Percentiles rank a stretch among this genome's conserved stretches.
Evolutionary conservation across 2,888 invertebrate species (phyloP).

Genomic region (Amphipyra tragopoginis): DNA sequence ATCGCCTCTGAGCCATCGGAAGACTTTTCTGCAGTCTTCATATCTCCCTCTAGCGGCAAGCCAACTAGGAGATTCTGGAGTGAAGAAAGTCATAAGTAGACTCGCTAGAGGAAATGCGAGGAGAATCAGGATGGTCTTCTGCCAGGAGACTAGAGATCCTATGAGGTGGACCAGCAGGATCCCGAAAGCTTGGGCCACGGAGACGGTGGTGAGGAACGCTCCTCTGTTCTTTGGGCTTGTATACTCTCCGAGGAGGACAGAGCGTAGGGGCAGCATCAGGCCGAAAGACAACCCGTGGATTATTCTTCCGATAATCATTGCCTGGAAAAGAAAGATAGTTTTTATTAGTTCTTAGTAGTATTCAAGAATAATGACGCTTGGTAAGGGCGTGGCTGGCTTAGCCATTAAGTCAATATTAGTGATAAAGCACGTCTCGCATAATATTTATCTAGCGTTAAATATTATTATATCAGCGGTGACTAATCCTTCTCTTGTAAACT

Average conservation of each 20-base stretch:
- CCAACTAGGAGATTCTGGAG: conserved; percentile 92
- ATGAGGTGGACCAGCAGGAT: conserved; percentile 90
- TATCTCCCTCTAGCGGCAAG: conserved; percentile 87
- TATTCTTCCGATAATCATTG: conserved; percentile 70
- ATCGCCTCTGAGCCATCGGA: conserved; percentile 89
- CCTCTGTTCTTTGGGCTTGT: conserved; percentile 91
- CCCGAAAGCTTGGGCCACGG: conserved; percentile 90
- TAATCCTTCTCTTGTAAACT: no score
- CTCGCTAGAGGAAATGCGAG: conserved; percentile 81
- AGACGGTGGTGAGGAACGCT: conserved; percentile 89
- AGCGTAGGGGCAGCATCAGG: conserved; percentile 81
- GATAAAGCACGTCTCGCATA: no score
- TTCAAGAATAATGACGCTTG: not conserved
- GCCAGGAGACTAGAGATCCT: conserved; percentile 90
- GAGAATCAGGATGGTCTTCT: conserved; percentile 85
- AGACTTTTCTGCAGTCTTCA: conserved; percentile 87
- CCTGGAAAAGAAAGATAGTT: conserved; percentile 57
- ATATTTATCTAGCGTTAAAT: no score
- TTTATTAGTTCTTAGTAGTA: not conserved
- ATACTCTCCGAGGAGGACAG: conserved; percentile 89
- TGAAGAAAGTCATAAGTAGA: conserved; percentile 75
- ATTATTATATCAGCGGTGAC: no score
- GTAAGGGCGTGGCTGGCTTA: no score
- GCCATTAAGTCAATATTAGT: no score
- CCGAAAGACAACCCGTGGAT: conserved; percentile 86